Conservation (phyloP, 2,797 vertebrate species). For the Pangasius larnaudii region DNA sequence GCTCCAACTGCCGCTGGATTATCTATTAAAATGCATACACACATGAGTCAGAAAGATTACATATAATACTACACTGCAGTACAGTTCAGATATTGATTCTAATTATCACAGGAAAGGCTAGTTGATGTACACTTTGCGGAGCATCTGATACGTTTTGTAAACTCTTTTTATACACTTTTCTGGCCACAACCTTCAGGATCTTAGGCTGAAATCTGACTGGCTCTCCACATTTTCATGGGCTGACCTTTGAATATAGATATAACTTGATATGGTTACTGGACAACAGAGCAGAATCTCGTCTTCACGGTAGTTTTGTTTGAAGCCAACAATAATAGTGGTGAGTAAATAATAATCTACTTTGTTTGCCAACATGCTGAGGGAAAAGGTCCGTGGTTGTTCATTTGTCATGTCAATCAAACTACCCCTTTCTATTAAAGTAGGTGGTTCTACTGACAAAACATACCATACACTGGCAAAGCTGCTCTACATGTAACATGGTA, state of each 20-base stretch:
- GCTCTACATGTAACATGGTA: not conserved
- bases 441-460: not conserved
- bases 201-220: not conserved
- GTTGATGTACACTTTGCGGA: not conserved
- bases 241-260: not conserved
- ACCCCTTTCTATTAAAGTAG: not conserved
- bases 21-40: constrained; percentile 73
- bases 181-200: not conserved
- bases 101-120: not conserved
- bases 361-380: not conserved
- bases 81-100: not conserved
- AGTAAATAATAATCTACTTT: not conserved
- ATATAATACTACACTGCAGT: not conserved
- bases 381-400: not conserved
- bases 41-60: not conserved
- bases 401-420: not conserved
- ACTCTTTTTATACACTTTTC: not conserved
- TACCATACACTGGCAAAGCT: not conserved
- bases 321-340: not conserved
- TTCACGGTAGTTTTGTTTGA: not conserved
- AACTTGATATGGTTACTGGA: not conserved
- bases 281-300: not conserved
- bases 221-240: not conserved
- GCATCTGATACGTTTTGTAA: not conserved
- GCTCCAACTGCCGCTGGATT: constrained; percentile 92